Evolutionary conservation across 1,140 invertebrate species (phyloP), one percentile per base, ranked within the genome.

Genomic region (Zaprionus gabonicus): DNA sequence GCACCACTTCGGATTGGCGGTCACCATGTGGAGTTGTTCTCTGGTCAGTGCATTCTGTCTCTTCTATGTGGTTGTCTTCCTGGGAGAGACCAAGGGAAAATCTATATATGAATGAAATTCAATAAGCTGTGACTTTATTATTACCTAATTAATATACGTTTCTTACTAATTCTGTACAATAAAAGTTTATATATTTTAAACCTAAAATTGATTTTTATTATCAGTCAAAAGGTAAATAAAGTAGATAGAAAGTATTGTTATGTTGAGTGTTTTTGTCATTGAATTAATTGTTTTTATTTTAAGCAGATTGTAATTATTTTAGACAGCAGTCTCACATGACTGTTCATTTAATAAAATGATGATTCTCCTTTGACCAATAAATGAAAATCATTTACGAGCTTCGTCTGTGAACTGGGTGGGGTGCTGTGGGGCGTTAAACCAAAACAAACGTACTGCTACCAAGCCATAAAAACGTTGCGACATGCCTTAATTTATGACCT

Each of bases 71-170:
- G 74, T 73, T 3, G 58, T 90, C 41, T 91, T 79, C 34, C 12
- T 92, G 12, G 77, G 81, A 31, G 91, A 92, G 71, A 92, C 91
- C 28, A 92, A 92, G 60, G 91, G 91, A n/a, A 84, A 70, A 28
- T 78, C 85, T 28, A 81, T 92, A n/a, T 76, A 90, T 63, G 76
- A 87, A 38, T 86, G 87, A 70, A 25, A 17, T 17, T 9, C 9
- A n/a, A 46, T 17, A 9, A 3, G n/a, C 28, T 31, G 28, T 31
- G 23, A 23, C 23, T 23, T 23, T 23, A 23, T 23, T 2, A 17
- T 46, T 46, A 46, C 3, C 41, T 41, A 41, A 46, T 17, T 46
- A 17, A 46, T 46, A n/a, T 7, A n/a, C n/a, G 6, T 17, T 17
- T 17, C 7, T 6, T 46, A 46, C 6, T 9, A 46, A 46, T 46